phyloP scores from a whole-genome alignment of 2,797 vertebrate genomes.

The Nyctibius grandis region DNA sequence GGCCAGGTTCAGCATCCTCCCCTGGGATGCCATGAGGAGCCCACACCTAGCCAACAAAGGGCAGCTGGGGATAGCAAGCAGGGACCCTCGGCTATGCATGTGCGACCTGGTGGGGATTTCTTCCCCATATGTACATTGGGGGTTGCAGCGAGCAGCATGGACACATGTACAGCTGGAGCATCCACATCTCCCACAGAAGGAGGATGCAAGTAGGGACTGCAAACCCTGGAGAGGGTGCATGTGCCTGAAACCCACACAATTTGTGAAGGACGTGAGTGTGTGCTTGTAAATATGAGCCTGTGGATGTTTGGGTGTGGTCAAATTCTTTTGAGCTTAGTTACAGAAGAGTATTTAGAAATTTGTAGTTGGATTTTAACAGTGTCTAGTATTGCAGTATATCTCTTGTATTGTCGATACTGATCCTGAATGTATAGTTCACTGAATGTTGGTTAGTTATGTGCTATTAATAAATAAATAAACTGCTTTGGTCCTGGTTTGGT shows the following conservation, averaged over 20 bases:
- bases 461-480: background rate
- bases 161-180: background rate
- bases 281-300: background rate
- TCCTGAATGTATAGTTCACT: background rate
- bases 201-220: background rate
- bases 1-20: background rate
- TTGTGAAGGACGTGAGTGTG: background rate
- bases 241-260: background rate
- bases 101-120: background rate
- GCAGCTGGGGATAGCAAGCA: background rate
- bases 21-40: background rate
- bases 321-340: background rate
- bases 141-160: background rate
- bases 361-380: background rate
- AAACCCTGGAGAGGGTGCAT: rapidly evolving
- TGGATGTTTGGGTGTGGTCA: background rate
- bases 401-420: background rate
- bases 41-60: background rate
- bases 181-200: background rate
- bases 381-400: background rate
- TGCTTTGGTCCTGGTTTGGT: background rate
- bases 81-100: rapidly evolving
- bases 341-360: background rate
- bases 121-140: rapidly evolving
- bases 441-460: background rate